Percentiles rank a stretch among this genome's conserved stretches.
These are phyloP conservation scores for Noctua comes DNA, from an alignment of 2,888 invertebrate genomes.

Conservation along the genomic window DNA sequence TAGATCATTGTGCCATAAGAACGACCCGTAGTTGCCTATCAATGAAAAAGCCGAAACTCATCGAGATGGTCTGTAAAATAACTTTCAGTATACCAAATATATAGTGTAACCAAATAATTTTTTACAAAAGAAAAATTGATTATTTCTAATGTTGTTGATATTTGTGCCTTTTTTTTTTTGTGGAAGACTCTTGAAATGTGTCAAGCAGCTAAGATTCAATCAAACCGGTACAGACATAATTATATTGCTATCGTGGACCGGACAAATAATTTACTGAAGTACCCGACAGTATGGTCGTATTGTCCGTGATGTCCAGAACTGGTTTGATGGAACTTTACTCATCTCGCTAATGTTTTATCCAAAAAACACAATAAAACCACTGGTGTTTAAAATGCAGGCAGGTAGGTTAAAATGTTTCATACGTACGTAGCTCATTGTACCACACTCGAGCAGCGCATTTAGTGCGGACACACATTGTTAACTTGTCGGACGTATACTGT, in stretches of 20 bases:
- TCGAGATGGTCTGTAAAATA: neutral
- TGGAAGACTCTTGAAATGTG: neutral
- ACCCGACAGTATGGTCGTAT: neutral
- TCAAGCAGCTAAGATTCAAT: neutral
- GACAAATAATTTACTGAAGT: neutral
- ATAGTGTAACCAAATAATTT: neutral
- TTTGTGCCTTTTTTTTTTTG: neutral
- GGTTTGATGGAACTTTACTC: neutral
- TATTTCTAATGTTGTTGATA: neutral
- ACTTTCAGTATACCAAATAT: no score
- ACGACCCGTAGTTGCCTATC: neutral
- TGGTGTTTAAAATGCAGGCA: neutral
- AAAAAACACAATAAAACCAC: neutral
- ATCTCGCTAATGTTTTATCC: neutral
- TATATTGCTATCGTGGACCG: neutral
- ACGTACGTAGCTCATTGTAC: neutral
- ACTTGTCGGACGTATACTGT: neutral
- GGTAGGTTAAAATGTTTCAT: neutral
- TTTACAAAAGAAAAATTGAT: neutral
- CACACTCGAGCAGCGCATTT: neutral
- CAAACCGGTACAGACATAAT: neutral
- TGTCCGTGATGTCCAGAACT: neutral
- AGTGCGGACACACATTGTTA: conserved; percentile 30
- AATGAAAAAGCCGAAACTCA: neutral
- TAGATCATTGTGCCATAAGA: neutral